phyloP scores from a whole-genome alignment of 2,888 invertebrate genomes.

The Melanophora roralis region DNA sequence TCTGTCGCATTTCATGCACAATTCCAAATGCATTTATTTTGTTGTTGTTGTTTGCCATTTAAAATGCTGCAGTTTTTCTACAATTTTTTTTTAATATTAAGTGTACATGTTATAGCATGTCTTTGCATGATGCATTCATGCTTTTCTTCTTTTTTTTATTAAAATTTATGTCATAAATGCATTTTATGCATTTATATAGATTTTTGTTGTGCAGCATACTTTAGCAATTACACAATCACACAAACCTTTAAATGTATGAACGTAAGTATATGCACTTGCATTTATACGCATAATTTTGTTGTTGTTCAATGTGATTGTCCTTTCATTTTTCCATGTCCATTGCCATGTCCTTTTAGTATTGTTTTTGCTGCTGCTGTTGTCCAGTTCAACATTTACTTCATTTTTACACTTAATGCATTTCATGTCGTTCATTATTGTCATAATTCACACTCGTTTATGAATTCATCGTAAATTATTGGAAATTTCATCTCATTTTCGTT shows the following conservation, averaged over 20 bases:
- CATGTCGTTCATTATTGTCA: slow-evolving; percentile 62
- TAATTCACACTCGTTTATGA: slow-evolving; percentile 60
- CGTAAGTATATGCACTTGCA: slow-evolving; percentile 7
- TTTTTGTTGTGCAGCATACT: slow-evolving; percentile 6
- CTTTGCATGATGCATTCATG: slow-evolving; percentile 42
- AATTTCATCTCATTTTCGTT: slow-evolving; percentile 62
- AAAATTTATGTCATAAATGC: slow-evolving; percentile 62
- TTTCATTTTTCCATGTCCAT: slow-evolving; percentile 16
- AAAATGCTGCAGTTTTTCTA: slow-evolving; percentile 6
- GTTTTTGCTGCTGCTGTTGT: not conserved
- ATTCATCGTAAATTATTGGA: slow-evolving; percentile 62
- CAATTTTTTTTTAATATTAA: not conserved
- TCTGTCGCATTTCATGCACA: slow-evolving; percentile 51
- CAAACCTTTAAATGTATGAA: too few relatives aligned
- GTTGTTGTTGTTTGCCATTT: slow-evolving; percentile 42
- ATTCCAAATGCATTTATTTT: slow-evolving; percentile 52
- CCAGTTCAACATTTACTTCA: slow-evolving; percentile 54
- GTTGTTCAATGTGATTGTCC: slow-evolving; percentile 26
- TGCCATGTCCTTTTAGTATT: not conserved
- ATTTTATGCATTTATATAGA: slow-evolving; percentile 63
- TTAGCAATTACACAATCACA: slow-evolving; percentile 4
- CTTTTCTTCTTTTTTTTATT: not conserved
- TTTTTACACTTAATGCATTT: slow-evolving; percentile 61
- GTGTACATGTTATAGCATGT: not conserved
- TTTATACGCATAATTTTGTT: slow-evolving; percentile 55